Evolutionary conservation across 2,888 invertebrate species (phyloP), one percentile per base, ranked within the genome.

Genomic region (Chrysomela aeneicollis): DNA sequence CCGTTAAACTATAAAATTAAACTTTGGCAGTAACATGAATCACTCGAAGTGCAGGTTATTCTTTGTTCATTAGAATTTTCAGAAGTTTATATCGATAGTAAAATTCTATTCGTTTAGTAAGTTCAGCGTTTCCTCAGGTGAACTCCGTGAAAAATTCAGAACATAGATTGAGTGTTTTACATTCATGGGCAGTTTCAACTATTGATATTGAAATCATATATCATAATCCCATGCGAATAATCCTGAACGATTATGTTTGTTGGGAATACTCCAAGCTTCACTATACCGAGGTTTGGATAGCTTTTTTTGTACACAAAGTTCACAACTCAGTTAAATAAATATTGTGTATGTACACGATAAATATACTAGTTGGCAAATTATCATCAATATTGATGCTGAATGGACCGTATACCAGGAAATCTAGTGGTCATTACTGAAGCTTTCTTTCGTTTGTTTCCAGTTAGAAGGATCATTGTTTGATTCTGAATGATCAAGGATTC

Each of bases 21-120:
- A 67, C 64, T 67, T 67, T 61, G 50, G 61, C 57, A 67, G 64
- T 67, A 55, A 64, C 55, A 64, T 67, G 64, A 67, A 67, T 67
- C 67, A 64, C 59, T 15, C 21, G 47, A 52, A 32, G 54, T 52
- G 59, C 59, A 57, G 49, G 60, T 59, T 59, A 46, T 53, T 42
- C 21, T 46, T 58, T 52, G 42, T 61, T 65, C 49, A 54, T 58
- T 58, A 55, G 52, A 21, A 19, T 58, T 61, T 58, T 58, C 42
- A 42, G 42, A 42, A 42, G 42, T 42, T 42, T 42, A 42, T 42
- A 42, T 42, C 42, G 42, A 42, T 15, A 42, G 42, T 42, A 42
- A 42, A 42, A 42, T 15, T 15, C 15, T 12, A 42, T 42, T 42
- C 42, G 42, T 42, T 42, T 6, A 6, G 42, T 15, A 15, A 15